Evolutionary conservation across 2,888 invertebrate genomes (phyloP).

Genomic region (Himalopsyche tibetana): DNA sequence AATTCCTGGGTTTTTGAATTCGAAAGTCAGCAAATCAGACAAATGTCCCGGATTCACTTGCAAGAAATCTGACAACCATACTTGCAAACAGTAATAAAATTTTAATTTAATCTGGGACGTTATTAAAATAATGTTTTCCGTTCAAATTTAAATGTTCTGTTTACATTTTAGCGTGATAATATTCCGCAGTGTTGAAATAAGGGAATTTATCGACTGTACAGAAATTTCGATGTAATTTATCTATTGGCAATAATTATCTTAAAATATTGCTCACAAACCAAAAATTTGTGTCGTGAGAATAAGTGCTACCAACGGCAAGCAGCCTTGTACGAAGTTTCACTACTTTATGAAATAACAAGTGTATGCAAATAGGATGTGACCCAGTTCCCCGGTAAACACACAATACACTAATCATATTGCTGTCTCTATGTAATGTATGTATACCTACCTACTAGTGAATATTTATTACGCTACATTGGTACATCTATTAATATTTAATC

Average conservation of each 20-base stretch:
- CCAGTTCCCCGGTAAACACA: slow-evolving; percentile 54
- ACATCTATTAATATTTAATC: neutral
- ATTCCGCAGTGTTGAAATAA: neutral
- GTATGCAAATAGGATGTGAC: slow-evolving; percentile 64
- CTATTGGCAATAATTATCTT: slow-evolving; percentile 12
- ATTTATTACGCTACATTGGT: slow-evolving; percentile 31
- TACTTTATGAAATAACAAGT: slow-evolving; percentile 63
- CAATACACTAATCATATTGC: slow-evolving; percentile 55
- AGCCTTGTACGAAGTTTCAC: slow-evolving; percentile 55
- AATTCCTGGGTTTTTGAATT: too few relatives aligned
- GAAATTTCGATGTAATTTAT: slow-evolving; percentile 24
- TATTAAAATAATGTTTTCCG: too few relatives aligned
- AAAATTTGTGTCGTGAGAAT: slow-evolving; percentile 42
- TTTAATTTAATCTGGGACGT: too few relatives aligned
- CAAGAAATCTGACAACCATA: too few relatives aligned
- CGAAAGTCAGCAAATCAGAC: too few relatives aligned
- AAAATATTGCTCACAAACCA: slow-evolving; percentile 11
- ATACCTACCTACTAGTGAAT: neutral
- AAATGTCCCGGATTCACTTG: too few relatives aligned
- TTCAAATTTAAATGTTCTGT: too few relatives aligned
- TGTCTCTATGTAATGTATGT: slow-evolving; percentile 21
- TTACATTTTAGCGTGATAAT: too few relatives aligned
- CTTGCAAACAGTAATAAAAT: too few relatives aligned
- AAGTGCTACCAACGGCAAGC: slow-evolving; percentile 21
- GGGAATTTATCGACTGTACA: slow-evolving; percentile 11